Conservation (phyloP, 2,888 invertebrate species). For the Lepeophtheirus nordmannii region DNA sequence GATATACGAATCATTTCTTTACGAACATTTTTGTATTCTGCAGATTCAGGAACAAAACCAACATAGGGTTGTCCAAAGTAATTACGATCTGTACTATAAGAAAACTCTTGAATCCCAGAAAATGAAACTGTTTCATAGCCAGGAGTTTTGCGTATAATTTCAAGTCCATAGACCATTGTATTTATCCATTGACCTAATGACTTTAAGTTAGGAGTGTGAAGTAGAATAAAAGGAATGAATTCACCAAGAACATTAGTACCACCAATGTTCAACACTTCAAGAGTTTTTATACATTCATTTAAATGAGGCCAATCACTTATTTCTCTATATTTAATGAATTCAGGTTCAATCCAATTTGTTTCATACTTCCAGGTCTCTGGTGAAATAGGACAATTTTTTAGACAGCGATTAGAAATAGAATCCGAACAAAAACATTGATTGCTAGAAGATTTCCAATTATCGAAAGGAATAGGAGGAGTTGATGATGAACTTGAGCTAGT, state of each 20-base stretch:
- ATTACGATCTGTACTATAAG: conserved; percentile 20
- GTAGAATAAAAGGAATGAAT: conserved; percentile 22
- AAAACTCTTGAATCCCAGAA: conserved; percentile 21
- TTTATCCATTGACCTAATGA: conserved; percentile 24
- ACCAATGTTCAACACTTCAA: conserved; percentile 24
- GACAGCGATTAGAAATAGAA: neutral
- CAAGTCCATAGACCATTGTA: conserved; percentile 24
- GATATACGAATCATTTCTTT: conserved; percentile 21
- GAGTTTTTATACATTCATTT: conserved; percentile 19
- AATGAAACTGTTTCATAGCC: neutral
- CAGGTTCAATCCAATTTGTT: conserved; percentile 14
- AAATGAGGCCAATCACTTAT: conserved; percentile 23
- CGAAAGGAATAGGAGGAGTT: neutral
- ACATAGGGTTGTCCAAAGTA: conserved; percentile 24
- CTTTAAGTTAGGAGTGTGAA: conserved; percentile 6
- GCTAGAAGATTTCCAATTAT: neutral
- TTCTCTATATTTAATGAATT: conserved; percentile 19
- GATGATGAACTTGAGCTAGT: neutral
- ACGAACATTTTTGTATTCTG: conserved; percentile 23
- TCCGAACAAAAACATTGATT: neutral
- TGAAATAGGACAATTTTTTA: neutral
- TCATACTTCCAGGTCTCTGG: conserved; percentile 8
- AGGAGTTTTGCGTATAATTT: conserved; percentile 18
- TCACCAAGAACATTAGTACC: conserved; percentile 24
- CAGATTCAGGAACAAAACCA: conserved; percentile 23